These are phyloP conservation scores for Jordanella pulchra DNA, from an alignment of 2,797 vertebrate genomes.

Conservation along the genomic window DNA sequence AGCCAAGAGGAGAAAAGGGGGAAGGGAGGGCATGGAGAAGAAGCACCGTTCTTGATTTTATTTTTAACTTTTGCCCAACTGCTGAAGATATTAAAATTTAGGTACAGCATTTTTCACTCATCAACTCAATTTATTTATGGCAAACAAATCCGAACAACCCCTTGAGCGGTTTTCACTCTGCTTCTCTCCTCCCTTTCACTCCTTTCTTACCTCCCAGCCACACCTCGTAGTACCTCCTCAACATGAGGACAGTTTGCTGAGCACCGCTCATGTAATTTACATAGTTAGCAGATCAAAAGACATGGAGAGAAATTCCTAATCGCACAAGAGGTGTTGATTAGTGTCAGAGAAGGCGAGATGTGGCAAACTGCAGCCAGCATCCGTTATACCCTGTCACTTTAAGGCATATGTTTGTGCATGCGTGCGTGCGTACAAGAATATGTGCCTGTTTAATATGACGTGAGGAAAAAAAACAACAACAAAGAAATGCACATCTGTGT, in stretches of 20 bases:
- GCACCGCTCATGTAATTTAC: slow-evolving; percentile 74
- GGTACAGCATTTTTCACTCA: slow-evolving; percentile 17
- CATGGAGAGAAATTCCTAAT: slow-evolving; percentile 71
- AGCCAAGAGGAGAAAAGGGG: slow-evolving; percentile 67
- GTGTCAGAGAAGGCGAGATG: slow-evolving; percentile 59
- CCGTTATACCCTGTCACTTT: slow-evolving; percentile 47
- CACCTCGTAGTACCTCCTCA: slow-evolving; percentile 43
- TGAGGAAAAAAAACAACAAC: slow-evolving; percentile 21
- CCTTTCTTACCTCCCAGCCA: slow-evolving; percentile 16
- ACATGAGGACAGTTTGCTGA: slow-evolving; percentile 34
- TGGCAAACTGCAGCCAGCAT: slow-evolving; percentile 58
- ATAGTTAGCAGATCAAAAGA: slow-evolving; percentile 75
- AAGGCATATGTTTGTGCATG: slow-evolving; percentile 40
- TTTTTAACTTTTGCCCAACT: slow-evolving; percentile 1
- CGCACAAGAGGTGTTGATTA: slow-evolving; percentile 77
- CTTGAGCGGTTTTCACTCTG: background rate
- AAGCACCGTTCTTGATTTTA: slow-evolving; percentile 7
- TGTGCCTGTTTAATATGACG: slow-evolving; percentile 1
- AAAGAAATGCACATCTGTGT: slow-evolving; percentile 5
- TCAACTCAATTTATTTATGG: background rate
- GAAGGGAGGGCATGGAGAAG: slow-evolving; percentile 26
- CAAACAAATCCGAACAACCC: background rate
- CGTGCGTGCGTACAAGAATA: slow-evolving; percentile 4
- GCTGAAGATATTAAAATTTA: slow-evolving; percentile 8
- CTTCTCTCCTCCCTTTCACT: slow-evolving; percentile 8